phyloP scores from a whole-genome alignment of 2,888 invertebrate genomes.

The Drosophila borealis region DNA sequence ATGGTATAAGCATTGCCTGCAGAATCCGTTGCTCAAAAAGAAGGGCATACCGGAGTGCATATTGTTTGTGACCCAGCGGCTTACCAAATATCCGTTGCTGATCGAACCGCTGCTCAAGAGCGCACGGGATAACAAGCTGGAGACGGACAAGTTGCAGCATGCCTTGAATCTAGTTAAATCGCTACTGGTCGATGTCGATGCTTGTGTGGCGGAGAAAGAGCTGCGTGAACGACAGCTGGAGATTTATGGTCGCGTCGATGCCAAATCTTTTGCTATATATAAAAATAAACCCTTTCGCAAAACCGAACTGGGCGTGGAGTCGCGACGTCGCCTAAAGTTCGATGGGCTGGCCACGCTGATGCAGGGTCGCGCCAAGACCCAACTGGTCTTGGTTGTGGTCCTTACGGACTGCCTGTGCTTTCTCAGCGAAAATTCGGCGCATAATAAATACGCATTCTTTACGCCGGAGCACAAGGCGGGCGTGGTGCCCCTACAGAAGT shows the following conservation, averaged over 20 bases:
- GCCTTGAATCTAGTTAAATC: constrained; percentile 94
- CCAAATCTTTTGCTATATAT: constrained; percentile 94
- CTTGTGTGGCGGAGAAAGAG: constrained; percentile 96
- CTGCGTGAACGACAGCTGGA: constrained; percentile 95
- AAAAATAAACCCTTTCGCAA: constrained; percentile 96
- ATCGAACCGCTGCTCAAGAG: constrained; percentile 97
- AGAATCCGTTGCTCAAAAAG: constrained; percentile 94
- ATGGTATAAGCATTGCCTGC: constrained; percentile 94
- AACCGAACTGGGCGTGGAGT: constrained; percentile 93
- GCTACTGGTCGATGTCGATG: constrained; percentile 95
- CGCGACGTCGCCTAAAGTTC: constrained; percentile 93
- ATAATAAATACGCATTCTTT: constrained; percentile 94
- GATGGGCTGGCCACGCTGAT: constrained; percentile 95
- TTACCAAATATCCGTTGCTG: constrained; percentile 97
- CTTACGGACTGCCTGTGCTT: constrained; percentile 97
- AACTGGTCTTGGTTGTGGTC: constrained; percentile 94
- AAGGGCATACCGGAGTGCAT: constrained; percentile 98
- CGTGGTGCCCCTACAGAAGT: constrained; percentile 95
- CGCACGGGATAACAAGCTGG: constrained; percentile 91
- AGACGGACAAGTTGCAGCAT: constrained; percentile 91
- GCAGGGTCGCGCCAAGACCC: constrained; percentile 96
- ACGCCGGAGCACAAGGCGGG: constrained; percentile 98
- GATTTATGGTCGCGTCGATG: constrained; percentile 96
- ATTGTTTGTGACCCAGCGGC: constrained; percentile 96
- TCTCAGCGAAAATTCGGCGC: constrained; percentile 95